Evolutionary conservation across 2,888 invertebrate genomes (phyloP), one percentile per base, ranked within the genome.

Genomic region (Macrophya annulata): DNA sequence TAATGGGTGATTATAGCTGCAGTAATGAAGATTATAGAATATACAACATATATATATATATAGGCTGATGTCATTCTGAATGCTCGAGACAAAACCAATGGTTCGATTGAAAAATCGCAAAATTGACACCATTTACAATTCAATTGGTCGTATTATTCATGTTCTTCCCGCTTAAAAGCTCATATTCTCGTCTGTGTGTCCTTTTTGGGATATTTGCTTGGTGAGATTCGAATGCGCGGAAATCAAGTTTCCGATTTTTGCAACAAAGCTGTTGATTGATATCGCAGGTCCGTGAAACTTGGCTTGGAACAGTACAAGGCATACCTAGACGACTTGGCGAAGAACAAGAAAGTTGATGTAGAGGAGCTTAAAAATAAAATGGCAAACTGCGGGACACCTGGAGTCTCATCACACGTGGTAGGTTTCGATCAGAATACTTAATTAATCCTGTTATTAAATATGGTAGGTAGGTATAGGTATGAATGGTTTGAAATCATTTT

Each of bases 271-370:
- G 43, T 45, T 10, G 25, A 71, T 71, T 74, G 12, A 74, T 85
- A 85, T 86, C n/a, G 8, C 88, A 95, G 94, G 91, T 93, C 94
- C 4, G 94, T 96, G 92, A 98, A 98, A 93, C 95, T 98, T 31
- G 95, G 95, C 1, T 94, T 96, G 85, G 96, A 96, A 4, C 98
- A 98, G 90, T 98, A 98, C 92, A 96, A 96, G 91, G 96, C 97
- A 90, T 98, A 97, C 93, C 94, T 98, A 81, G 98, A 98, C 0
- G 98, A 98, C 88, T 94, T 98, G 89, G 97, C 98, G 17, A 98
- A 97, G 91, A 96, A 96, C 89, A 98, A 97, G 94, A 98, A 98
- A 91, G 93, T 97, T 1, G 97, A 98, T 86, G 90, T 97, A 0
- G 95, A 96, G 0, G 97, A 97, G 87, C 96, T 98, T 85, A 97